Base-by-base conservation (phyloP, 1,140 invertebrate species). In the Drosophila azteca region DNA sequence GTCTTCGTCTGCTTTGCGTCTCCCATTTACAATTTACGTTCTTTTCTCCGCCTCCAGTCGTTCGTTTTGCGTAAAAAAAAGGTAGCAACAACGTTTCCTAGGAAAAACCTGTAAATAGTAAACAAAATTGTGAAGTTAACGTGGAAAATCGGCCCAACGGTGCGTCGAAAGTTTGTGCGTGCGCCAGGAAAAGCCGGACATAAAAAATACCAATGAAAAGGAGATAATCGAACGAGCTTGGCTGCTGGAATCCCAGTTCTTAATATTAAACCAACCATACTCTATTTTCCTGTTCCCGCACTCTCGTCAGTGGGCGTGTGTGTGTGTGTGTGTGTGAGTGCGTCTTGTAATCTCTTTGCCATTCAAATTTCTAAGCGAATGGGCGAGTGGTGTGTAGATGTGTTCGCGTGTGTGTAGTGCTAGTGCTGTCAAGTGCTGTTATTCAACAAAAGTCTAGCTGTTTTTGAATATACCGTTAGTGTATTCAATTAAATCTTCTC, bases 31-130 rank as follows among this genome's bases (percentile, higher is more conserved):
- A n/a, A n/a, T 17, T 31, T 29, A 6, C 46, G 43, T 60, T 45
- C 49, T 43, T 55, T 49, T 71, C 44, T 51, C 31, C 48, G 35
- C 35, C 44, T 49, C 46, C 31, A 53, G 35, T 39, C 13, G 54
- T 50, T 73, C 31, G 51, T 24, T 17, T 24, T 54, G 8, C 31
- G 31, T 31, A 31, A 53, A 57, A 77, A 77, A 75, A 78, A 69
- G 76, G 75, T 88, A 83, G 83, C 83, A 87, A 87, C 81, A 82
- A 75, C 74, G 82, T 88, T 89, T 84, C 72, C 76, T 88, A 83
- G 83, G 83, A 89, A 79, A 83, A 89, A 89, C 64, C 87, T 89
- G 84, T 89, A 83, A 88, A 88, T 89, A 84, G 79, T 84, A 88
- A 89, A 88, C 83, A 84, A 88, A 88, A 88, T 88, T 88, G 64